Base-by-base conservation (phyloP, 2,888 invertebrate genomes). In the Stictocephala bisonia region DNA sequence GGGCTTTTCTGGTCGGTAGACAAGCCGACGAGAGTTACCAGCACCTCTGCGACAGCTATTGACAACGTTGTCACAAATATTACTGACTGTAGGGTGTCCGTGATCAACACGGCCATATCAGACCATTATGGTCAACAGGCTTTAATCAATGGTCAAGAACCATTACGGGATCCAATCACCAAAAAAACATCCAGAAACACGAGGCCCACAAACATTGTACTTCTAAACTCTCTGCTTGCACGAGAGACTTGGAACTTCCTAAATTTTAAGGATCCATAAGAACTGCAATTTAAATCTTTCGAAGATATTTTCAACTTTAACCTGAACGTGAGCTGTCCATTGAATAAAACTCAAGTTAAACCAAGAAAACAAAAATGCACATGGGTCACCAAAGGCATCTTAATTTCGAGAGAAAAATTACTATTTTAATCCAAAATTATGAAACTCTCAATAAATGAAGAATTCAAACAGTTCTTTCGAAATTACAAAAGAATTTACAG, bases 401-500 rank as follows among this genome's bases (percentile, higher is more conserved):
- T 48, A n/a, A 15, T 35, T 35, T 35, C 35, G 35, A 35, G 35
- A 35, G 35, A 35, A 35, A 35, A 13, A 13, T 35, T 35, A 35
- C 11, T 35, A 35, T 35, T 35, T 35, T 35, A 9, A 6, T 35
- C 35, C 35, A 13, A 35, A 35, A 13, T 35, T 35, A 35, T 9
- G 35, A 35, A 35, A 13, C 35, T 9, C 35, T 9, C 35, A 13
- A 9, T 35, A 35, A 35, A 35, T 11, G 35, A 9, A 35, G 35
- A 35, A 13, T 35, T 35, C 35, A 6, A 35, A 9, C 6, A 6
- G 11, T 35, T 35, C 11, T 35, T 35, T 35, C 35, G 11, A 35
- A 35, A 35, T 35, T 48, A 48, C 48, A 48, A 48, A 48, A 48
- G 48, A 15, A 48, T 48, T 15, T 48, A 48, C 15, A 48, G 48